Evolutionary conservation across 2,888 invertebrate genomes (phyloP), one percentile per base, ranked within the genome.

Genomic region (Netelia melanura): DNA sequence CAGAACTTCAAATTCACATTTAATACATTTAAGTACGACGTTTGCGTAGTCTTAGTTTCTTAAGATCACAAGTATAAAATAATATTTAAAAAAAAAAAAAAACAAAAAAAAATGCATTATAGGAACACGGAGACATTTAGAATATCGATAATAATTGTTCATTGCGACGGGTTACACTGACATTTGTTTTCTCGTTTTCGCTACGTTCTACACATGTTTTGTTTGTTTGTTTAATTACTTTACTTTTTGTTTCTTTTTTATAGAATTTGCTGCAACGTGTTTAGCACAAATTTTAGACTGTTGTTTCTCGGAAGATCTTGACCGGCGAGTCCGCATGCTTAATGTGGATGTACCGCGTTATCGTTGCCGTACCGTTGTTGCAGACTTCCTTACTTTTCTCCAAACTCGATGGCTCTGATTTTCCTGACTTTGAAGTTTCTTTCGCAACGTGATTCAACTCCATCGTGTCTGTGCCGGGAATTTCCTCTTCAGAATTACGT

Each of bases 251-350:
- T 68, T 68, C 65, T 79, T 81, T 81, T 61, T 48, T 25, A 79
- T 44, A 21, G 77, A 72, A 78, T 76, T 86, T 38, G 65, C 70
- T 81, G 54, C 56, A 75, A 25, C 25, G 74, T 61, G 70, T 83
- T 74, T 54, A 64, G 30, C 25, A 52, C 70, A 62, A 70, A 62
- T 70, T 38, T 17, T 91, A 94, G 84, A 94, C 94, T 54, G 94
- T 94, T 58, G 94, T 94, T 86, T 94, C 94, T 17, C 94, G 93
- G 83, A 94, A 94, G 77, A 94, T 93, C 88, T 94, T 94, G 67
- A 94, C 93, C 79, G 94, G 91, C 30, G 94, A 92, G 81, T 94
- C 94, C 43, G 93, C 92, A 85, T 94, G 94, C 86, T 92, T 94
- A 79, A 94, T 93, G 87, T 94, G 94, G 84, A 94, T 93, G 88